A percentile compares a stretch with the other conserved stretches of the same genome.
Conservation (phyloP, 1,140 invertebrate genomes). For the Macrobrachium rosenbergii region DNA sequence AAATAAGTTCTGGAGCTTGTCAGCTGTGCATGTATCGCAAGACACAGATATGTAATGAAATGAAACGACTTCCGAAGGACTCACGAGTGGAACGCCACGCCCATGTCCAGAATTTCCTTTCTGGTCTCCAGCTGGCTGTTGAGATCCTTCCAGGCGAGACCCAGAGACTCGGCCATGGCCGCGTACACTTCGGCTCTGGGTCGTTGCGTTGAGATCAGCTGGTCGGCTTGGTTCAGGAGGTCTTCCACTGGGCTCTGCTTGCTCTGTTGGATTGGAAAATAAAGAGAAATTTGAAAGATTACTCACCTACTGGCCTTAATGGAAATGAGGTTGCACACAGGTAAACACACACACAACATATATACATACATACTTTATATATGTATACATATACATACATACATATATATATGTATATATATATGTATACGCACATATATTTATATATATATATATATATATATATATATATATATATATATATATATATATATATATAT, state of each 20-base stretch:
- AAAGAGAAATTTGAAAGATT: not conserved
- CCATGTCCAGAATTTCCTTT: slow-evolving; percentile 82
- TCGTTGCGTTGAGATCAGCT: slow-evolving; percentile 83
- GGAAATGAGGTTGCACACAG: slow-evolving; percentile 82
- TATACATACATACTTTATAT: slow-evolving; percentile 17
- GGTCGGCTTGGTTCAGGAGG: slow-evolving; percentile 87
- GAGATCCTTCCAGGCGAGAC: slow-evolving; percentile 89
- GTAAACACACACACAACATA: slow-evolving; percentile 1
- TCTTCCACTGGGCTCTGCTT: slow-evolving; percentile 94
- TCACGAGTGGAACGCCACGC: slow-evolving; percentile 80
- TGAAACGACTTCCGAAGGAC: slow-evolving; percentile 3
- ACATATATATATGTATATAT: not conserved
- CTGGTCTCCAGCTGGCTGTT: slow-evolving; percentile 84
- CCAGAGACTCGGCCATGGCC: slow-evolving; percentile 91
- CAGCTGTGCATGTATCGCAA: too few relatives aligned
- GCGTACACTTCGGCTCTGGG: slow-evolving; percentile 85
- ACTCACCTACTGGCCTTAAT: not conserved
- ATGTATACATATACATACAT: slow-evolving; percentile 27
- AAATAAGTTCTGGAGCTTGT: too few relatives aligned
- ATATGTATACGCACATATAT: too few relatives aligned
- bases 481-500: too few relatives aligned
- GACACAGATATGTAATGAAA: not conserved
- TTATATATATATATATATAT: too few relatives aligned
- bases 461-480: not conserved
- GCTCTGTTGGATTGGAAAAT: slow-evolving; percentile 75